Conservation (phyloP, 2,888 invertebrate species). For the Chelonus formosanus region DNA sequence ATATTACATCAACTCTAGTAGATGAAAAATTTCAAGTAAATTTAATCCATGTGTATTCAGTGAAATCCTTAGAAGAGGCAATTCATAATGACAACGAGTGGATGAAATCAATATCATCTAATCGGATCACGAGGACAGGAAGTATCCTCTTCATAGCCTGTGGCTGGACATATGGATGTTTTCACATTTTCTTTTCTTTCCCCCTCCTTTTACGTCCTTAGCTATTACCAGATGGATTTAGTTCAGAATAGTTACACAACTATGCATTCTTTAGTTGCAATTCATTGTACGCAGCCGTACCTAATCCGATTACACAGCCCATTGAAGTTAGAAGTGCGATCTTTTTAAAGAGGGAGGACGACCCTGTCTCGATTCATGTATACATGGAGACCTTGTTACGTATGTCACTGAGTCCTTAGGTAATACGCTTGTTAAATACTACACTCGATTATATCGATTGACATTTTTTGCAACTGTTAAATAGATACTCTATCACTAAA, state of each 20-base stretch:
- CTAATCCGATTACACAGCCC: conserved; percentile 64
- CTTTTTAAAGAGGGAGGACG: conserved; percentile 56
- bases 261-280: conserved; percentile 34
- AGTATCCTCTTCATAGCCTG: conserved; percentile 14
- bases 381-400: conserved; percentile 3
- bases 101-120: conserved; percentile 34
- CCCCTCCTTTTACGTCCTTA: not conserved
- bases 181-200: conserved; percentile 14
- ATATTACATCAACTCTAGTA: too few species aligned
- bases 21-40: not conserved
- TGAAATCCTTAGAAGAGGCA: conserved; percentile 20
- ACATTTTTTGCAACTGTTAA: not conserved
- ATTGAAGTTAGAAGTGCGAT: conserved; percentile 65
- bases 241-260: conserved; percentile 47
- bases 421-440: conserved; percentile 60
- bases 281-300: conserved; percentile 51
- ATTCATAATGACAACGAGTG: conserved; percentile 28
- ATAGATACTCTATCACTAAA: too few species aligned
- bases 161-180: conserved; percentile 31
- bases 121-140: conserved; percentile 26
- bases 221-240: conserved; percentile 8
- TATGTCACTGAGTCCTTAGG: conserved; percentile 39
- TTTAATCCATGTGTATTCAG: conserved; percentile 9
- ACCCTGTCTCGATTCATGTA: conserved; percentile 1
- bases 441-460: conserved; percentile 20